A percentile compares a stretch with the other conserved stretches of the same genome.
These are phyloP conservation scores for Galago senegalensis DNA, from an alignment of 2,797 vertebrate genomes.

Conservation along the genomic window DNA sequence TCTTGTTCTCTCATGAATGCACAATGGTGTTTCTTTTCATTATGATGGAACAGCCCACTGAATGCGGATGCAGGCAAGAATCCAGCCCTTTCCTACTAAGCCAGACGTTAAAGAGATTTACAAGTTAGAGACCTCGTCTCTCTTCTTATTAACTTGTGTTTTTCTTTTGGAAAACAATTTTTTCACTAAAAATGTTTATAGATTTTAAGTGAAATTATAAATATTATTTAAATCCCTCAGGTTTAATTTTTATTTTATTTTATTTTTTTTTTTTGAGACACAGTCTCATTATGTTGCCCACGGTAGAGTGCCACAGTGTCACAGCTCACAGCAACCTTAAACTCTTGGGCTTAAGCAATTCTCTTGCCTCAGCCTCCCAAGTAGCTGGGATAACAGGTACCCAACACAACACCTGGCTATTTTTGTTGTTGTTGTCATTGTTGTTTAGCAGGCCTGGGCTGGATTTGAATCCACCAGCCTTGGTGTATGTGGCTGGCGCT, in stretches of 20 bases:
- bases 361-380: too few species aligned
- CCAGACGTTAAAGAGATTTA: background rate
- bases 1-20: background rate
- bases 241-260: constrained; percentile 1
- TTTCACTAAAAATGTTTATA: constrained; percentile 42
- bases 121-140: background rate
- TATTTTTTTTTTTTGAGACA: too few species aligned
- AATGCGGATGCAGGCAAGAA: background rate
- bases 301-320: too few species aligned
- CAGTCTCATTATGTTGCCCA: too few species aligned
- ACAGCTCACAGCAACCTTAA: too few species aligned
- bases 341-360: too few species aligned
- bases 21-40: background rate
- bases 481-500: too few species aligned
- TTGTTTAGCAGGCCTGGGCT: too few species aligned
- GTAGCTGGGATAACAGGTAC: too few species aligned
- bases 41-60: background rate
- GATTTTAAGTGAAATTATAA: constrained; percentile 21
- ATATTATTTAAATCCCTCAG: background rate
- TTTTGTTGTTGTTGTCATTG: too few species aligned
- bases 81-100: background rate
- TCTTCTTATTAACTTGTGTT: background rate
- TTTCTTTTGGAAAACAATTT: background rate
- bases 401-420: too few species aligned
- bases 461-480: too few species aligned